Conservation (phyloP, 2,113 vertebrate genomes). For the Nesogale talazaci region DNA sequence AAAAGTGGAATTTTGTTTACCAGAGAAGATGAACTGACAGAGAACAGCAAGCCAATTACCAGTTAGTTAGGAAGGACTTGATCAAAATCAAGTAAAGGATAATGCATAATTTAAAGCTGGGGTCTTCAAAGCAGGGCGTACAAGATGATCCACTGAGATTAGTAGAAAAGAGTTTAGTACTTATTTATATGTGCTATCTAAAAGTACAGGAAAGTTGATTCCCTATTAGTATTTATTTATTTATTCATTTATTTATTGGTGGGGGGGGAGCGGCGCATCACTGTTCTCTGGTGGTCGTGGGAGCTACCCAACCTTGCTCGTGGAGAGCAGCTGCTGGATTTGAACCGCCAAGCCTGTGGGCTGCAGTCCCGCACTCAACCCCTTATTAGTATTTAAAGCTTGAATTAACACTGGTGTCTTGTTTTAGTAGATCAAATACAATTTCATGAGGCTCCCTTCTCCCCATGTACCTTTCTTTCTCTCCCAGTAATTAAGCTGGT, state of each 20-base stretch:
- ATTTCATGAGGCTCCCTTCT: not conserved
- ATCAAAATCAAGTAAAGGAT: not conserved
- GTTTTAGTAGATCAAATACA: not conserved
- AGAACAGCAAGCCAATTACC: not conserved
- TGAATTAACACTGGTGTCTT: not conserved
- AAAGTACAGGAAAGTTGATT: not conserved
- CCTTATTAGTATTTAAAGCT: slow-evolving; percentile 25
- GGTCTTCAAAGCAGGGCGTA: not conserved
- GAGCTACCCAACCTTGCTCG: too few relatives aligned
- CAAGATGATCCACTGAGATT: not conserved
- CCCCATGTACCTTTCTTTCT: too few relatives aligned
- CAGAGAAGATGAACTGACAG: not conserved
- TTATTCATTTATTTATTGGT: too few relatives aligned
- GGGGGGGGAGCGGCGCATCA: too few relatives aligned
- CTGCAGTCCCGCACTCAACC: too few relatives aligned
- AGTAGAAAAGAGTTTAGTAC: not conserved
- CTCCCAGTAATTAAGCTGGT: too few relatives aligned
- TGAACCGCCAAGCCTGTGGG: too few relatives aligned
- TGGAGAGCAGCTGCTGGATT: too few relatives aligned
- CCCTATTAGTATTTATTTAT: slow-evolving; percentile 2
- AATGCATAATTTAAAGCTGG: slow-evolving; percentile 22
- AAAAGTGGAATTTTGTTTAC: not conserved
- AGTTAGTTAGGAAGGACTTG: not conserved
- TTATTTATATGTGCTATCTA: not conserved
- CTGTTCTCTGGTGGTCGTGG: too few relatives aligned